These are phyloP conservation scores for Drosophila kanapiae DNA, from an alignment of 1,140 invertebrate genomes.

Conservation along the genomic window DNA sequence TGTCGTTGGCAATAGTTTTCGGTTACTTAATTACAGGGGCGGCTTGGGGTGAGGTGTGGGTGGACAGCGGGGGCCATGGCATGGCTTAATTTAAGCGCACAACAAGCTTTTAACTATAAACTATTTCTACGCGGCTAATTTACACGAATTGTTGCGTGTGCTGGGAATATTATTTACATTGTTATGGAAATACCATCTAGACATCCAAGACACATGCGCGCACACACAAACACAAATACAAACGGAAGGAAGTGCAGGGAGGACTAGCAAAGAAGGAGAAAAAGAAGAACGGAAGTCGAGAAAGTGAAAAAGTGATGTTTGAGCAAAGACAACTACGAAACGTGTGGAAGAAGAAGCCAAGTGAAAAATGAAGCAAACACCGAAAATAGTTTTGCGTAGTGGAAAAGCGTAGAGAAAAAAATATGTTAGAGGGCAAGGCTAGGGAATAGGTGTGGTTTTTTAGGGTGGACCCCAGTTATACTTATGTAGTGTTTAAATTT, in stretches of 20 bases:
- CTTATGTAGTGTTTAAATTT: too few relatives aligned
- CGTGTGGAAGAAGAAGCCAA: constrained; percentile 36
- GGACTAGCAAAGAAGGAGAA: constrained; percentile 16
- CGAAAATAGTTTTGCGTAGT: constrained; percentile 50
- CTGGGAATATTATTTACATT: constrained; percentile 43
- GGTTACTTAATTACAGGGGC: constrained; percentile 39
- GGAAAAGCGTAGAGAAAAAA: constrained; percentile 7
- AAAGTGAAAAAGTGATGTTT: constrained; percentile 29
- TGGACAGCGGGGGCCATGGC: too few relatives aligned
- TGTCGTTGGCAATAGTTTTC: constrained; percentile 27
- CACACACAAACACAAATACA: constrained; percentile 27
- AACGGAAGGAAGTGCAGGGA: constrained; percentile 22
- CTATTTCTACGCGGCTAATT: constrained; percentile 33
- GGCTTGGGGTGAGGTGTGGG: too few relatives aligned
- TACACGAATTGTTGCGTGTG: constrained; percentile 46
- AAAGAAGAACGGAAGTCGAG: constrained; percentile 18
- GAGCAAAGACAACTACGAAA: constrained; percentile 41
- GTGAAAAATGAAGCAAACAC: constrained; percentile 58
- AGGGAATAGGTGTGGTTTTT: constrained; percentile 26
- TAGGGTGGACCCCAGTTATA: constrained; percentile 23
- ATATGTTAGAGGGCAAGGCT: constrained; percentile 8
- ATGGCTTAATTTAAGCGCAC: constrained; percentile 27
- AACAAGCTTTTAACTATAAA: constrained; percentile 38
- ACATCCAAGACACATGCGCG: constrained; percentile 50
- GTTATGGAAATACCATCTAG: constrained; percentile 13